A percentile compares a stretch with the other conserved stretches of the same genome.
phyloP scores from a whole-genome alignment of 2,113 vertebrate genomes.

The Mesitornis unicolor region DNA sequence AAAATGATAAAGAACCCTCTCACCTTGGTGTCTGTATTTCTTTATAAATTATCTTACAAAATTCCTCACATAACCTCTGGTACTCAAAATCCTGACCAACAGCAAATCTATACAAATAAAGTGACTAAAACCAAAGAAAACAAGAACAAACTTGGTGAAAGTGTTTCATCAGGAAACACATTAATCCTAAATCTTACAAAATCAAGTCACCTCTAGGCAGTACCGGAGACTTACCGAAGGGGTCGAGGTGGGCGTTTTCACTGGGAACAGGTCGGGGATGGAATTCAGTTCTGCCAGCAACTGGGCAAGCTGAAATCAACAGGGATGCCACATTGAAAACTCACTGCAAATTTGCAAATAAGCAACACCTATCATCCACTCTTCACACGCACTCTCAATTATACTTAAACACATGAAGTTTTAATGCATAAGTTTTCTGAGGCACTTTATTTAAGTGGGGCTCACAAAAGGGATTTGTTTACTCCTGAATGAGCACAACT shows the following conservation, averaged over 20 bases:
- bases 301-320: conserved; percentile 84
- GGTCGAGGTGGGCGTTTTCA: conserved; percentile 64
- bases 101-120: not conserved
- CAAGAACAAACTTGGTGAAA: not conserved
- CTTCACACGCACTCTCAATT: not conserved
- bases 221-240: conserved; percentile 74
- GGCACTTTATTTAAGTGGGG: not conserved
- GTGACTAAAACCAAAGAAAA: not conserved
- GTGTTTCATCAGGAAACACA: not conserved
- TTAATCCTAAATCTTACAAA: not conserved
- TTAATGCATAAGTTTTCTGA: not conserved
- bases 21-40: not conserved
- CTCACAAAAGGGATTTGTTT: not conserved
- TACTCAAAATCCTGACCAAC: not conserved
- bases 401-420: not conserved
- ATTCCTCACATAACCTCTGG: not conserved
- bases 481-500: not conserved
- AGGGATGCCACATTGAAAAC: not conserved
- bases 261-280: conserved; percentile 81
- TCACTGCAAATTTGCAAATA: not conserved
- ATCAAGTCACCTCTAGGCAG: not conserved
- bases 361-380: not conserved
- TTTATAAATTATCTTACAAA: not conserved
- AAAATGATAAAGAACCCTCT: not conserved
- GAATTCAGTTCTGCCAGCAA: conserved; percentile 89